Evolutionary conservation across 2,113 vertebrate genomes (phyloP), one percentile per base, ranked within the genome.

Genomic region (Nothobranchius furzeri): DNA sequence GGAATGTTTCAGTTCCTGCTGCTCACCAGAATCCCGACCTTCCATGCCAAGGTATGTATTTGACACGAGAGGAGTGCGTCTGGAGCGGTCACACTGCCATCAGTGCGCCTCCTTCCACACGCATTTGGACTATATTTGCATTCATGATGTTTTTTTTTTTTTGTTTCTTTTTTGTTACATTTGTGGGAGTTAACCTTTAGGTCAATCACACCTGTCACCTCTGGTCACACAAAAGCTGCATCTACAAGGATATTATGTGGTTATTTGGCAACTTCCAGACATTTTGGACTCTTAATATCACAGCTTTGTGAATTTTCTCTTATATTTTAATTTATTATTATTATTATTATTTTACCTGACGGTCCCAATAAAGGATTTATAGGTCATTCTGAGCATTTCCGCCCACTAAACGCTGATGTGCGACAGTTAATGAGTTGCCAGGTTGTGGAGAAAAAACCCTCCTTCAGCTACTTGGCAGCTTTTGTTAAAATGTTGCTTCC

Each of bases 1-100:
- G 93, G 92, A 92, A 91, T 94, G 91, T 93, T 93, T 92, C 93
- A 93, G 70, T 90, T 93, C 90, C 90, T 94, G 78, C 89, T 92
- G 69, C 89, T 94, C 77, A 82, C 91, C 83, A 90, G 90, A 89
- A 92, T 94, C 60, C 89, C 91, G 25, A 85, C 85, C 52, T 92
- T 90, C 24, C 91, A 91, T 64, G 91, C 91, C 87, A 93, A 91
- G 91, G 91, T 93, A 90, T 73, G 73, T 45, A 35, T 73, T 59
- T 84, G 47, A 81, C 82, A 76, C 35, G n/a, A 48, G 62, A 37
- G 11, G 47, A 17, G 64, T 58, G 40, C 42, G 59, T 59, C 12
- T 59, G 59, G 24, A n/a, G 68, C 12, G 70, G 36, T 49, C 36
- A 65, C 53, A 4, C 30, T 51, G 62, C 52, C 64, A 59, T 13